Base-by-base conservation (phyloP, 2,113 vertebrate genomes). In the Percina caprodes region DNA sequence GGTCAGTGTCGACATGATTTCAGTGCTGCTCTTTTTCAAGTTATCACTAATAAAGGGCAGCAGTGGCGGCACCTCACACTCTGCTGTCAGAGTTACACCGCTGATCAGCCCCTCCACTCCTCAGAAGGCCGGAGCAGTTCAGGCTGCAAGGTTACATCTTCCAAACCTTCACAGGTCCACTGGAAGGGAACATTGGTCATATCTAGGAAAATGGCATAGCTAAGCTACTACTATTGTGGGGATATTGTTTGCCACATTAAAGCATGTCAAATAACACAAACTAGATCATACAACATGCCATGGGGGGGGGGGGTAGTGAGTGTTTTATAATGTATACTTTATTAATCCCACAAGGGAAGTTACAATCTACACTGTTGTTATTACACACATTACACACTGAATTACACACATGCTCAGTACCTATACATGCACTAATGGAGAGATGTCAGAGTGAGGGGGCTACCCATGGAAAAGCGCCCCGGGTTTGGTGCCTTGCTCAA, bases 1-100 rank as follows among this genome's bases (percentile, higher is more conserved):
- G 86, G 91, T 92, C 91, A 91, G 49, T 49, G 39, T 33, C 56
- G 48, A 84, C 87, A 77, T 26, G 79, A 80, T 84, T 80, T 82
- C 79, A 68, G 56, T 59, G 63, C 62, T 76, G 79, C 78, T 84
- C 82, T 91, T 77, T 92, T 83, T 80, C 79, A 84, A 75, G 42
- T 72, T 79, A 75, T 60, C 78, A 62, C 71, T 86, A 89, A 91
- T 86, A 84, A 89, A 88, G 74, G 77, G 72, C 66, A 75, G 68
- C 60, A 33, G 74, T 56, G 35, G 74, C 13, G 26, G 65, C 74
- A 63, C 49, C 74, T 73, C 65, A 67, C 78, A 73, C 69, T 69
- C 16, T 59, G 58, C 75, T 79, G 80, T 84, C 80, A 86, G 58
- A 66, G 68, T 60, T 73, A 77, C 67, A 82, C 80, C 77, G 33